Evolutionary conservation across 2,888 invertebrate genomes (phyloP).

Genomic region (Agrilus biguttatus): DNA sequence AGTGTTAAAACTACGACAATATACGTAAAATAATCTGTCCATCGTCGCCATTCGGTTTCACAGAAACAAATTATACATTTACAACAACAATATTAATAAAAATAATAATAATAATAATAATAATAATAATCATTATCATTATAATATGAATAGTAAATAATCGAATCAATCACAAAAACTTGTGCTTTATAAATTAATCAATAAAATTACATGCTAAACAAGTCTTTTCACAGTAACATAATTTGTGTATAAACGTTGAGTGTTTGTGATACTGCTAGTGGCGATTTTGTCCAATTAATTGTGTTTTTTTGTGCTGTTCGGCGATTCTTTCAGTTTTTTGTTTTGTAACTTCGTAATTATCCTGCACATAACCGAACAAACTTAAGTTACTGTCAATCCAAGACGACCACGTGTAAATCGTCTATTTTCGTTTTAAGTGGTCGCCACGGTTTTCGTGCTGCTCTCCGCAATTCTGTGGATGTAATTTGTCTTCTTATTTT

Average conservation of each 20-base stretch:
- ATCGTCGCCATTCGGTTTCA: too few species aligned
- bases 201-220: too few species aligned
- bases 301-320: too few species aligned
- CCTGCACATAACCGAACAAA: conserved; percentile 20
- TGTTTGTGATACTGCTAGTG: conserved; percentile 18
- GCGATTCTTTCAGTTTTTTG: conserved; percentile 3
- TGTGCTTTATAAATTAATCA: too few species aligned
- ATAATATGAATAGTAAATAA: too few species aligned
- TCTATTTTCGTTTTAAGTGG: conserved; percentile 36
- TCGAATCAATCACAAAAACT: too few species aligned
- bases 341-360: conserved; percentile 9
- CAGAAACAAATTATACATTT: too few species aligned
- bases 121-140: too few species aligned
- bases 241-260: background rate
- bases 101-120: too few species aligned
- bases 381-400: conserved; percentile 47
- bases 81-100: too few species aligned
- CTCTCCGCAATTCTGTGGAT: conserved; percentile 63
- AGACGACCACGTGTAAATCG: conserved; percentile 53
- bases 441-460: conserved; percentile 76
- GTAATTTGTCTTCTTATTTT: conserved; percentile 71
- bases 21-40: too few species aligned
- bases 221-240: background rate
- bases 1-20: too few species aligned
- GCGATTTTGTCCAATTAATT: conserved; percentile 10